Conservation (phyloP, 2,797 vertebrate genomes). For the Remorina albescens region DNA sequence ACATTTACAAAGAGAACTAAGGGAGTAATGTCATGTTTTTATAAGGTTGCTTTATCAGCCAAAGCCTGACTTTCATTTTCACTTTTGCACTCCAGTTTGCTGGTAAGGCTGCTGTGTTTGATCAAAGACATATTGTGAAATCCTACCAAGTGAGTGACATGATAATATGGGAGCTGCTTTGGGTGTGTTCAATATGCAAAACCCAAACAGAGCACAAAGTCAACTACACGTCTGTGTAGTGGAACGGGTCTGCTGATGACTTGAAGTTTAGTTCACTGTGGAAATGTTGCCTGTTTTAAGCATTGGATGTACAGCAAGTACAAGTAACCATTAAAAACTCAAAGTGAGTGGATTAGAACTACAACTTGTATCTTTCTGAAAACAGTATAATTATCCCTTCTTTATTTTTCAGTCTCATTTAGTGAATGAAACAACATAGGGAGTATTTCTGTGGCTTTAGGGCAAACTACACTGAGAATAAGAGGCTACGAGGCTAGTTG, state of each 20-base stretch:
- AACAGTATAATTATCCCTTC: too few relatives aligned
- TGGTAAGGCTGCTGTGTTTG: accelerated
- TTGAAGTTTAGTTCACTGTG: neutral
- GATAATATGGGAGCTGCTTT: neutral
- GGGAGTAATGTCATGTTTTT: neutral
- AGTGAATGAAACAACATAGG: neutral
- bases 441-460: neutral
- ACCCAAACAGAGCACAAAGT: neutral
- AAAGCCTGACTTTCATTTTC: conserved; percentile 57
- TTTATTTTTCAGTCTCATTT: neutral
- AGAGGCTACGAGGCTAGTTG: neutral
- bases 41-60: too few relatives aligned
- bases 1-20: conserved; percentile 19
- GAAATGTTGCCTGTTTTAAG: neutral
- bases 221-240: neutral
- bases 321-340: too few relatives aligned
- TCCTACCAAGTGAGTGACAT: neutral
- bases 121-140: neutral
- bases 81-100: neutral
- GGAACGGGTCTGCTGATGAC: neutral
- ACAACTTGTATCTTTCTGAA: too few relatives aligned
- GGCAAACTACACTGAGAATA: too few relatives aligned
- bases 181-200: neutral
- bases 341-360: too few relatives aligned
- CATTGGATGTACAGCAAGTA: too few relatives aligned